Evolutionary conservation across 1,140 invertebrate species (phyloP).

Genomic region (Pomacea maculata): DNA sequence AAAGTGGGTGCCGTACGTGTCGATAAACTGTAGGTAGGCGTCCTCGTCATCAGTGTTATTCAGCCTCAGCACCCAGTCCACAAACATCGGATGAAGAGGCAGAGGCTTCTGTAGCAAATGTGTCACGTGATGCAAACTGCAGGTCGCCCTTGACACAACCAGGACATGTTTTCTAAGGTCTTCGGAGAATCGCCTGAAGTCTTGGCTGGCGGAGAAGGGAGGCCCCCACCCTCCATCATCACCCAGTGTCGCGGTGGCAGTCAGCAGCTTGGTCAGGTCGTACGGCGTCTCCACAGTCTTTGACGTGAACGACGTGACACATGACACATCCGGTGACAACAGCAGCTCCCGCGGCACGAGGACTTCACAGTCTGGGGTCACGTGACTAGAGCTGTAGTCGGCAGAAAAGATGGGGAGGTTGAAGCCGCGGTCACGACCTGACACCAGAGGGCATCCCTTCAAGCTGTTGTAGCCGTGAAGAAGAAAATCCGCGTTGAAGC

Average conservation of each 20-base stretch:
- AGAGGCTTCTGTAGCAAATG: no score
- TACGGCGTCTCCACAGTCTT: background rate
- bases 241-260: background rate
- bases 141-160: no score
- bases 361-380: no score
- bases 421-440: slow-evolving; percentile 19
- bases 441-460: slow-evolving; percentile 10
- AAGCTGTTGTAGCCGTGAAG: slow-evolving; percentile 19
- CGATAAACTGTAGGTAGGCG: background rate
- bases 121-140: no score
- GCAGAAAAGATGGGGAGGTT: slow-evolving; percentile 19
- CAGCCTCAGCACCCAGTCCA: background rate
- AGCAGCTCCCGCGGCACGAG: no score
- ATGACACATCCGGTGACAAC: no score
- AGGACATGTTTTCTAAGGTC: background rate
- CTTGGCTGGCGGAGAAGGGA: background rate
- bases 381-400: background rate
- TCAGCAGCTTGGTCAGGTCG: background rate
- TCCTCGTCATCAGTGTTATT: background rate
- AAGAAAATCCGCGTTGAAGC: background rate
- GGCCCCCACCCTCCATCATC: background rate
- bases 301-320: background rate
- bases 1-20: background rate
- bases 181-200: background rate
- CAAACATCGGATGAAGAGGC: no score